phyloP scores from a whole-genome alignment of 2,797 vertebrate genomes.

The Sebastes glaucus region DNA sequence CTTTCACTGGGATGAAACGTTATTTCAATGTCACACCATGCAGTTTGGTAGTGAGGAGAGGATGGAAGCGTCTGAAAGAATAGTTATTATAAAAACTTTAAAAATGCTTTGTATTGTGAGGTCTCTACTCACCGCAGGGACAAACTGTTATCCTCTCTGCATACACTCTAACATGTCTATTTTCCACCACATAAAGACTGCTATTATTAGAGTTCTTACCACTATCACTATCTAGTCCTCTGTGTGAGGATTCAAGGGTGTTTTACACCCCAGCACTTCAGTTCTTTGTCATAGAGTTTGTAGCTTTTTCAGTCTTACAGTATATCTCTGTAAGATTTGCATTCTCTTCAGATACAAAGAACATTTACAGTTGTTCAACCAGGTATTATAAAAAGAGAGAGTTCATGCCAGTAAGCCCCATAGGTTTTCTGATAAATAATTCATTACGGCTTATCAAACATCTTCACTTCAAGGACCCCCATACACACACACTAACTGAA shows the following conservation, averaged over 20 bases:
- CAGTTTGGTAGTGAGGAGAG: not conserved
- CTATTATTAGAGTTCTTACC: not conserved
- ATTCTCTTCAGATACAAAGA: not conserved
- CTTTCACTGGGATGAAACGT: conserved; percentile 1
- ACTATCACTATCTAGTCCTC: conserved; percentile 25
- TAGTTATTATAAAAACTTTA: conserved; percentile 28
- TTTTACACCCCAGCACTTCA: not conserved
- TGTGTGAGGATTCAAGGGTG: conserved; percentile 10
- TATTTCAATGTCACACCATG: conserved; percentile 17
- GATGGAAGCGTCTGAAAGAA: not conserved
- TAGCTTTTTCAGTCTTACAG: not conserved
- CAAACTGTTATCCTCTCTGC: not conserved
- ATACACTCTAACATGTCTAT: not conserved
- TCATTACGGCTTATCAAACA: not conserved
- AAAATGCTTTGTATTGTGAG: conserved; percentile 5
- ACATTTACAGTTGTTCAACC: not conserved
- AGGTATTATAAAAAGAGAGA: not conserved
- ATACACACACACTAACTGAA: not conserved
- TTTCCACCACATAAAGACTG: conserved; percentile 14
- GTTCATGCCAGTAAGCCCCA: not conserved
- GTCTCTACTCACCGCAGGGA: not conserved
- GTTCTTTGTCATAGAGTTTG: not conserved
- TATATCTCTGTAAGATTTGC: not conserved
- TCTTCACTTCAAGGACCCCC: not conserved
- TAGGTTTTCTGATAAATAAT: not conserved